Evolutionary conservation across 2,888 invertebrate genomes (phyloP), one percentile per base, ranked within the genome.

Genomic region (Drosophila anceps): DNA sequence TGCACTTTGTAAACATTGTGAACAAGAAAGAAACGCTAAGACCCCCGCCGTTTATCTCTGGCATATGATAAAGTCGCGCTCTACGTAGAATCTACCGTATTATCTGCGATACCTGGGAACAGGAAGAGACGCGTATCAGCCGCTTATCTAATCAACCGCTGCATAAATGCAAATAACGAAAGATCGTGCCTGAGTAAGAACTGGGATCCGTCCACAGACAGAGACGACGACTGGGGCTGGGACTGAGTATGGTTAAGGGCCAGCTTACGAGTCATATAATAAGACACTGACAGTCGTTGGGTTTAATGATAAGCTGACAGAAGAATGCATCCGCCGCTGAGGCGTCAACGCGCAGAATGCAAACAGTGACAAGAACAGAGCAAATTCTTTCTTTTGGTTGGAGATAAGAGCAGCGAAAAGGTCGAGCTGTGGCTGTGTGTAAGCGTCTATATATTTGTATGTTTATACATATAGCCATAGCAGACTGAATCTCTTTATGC

Each of bases 91-190:
- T 79, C 73, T 67, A 72, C 67, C 69, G 70, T 80, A 84, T 87
- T 84, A 84, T 84, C 82, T 80, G 76, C 46, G 68, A 35, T 75
- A 75, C 70, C 75, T 79, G 79, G 79, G 76, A 83, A 90, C 90
- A 89, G 90, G 88, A 89, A 89, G 90, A 88, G 90, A 87, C 79
- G 69, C 81, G 72, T 82, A 81, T 83, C 82, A 66, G 65, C 13
- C 55, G 70, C 85, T 90, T 91, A 91, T 91, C 91, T 91, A 89
- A 91, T 91, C 91, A 59, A 62, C 54, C 79, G 74, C 75, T 89
- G 86, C 83, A 84, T 84, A 87, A 89, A 91, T 91, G 91, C 90
- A 91, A 91, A 91, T 90, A 91, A 75, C 65, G 66, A 67, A 73
- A 90, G 90, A 90, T 90, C 83, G 81, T 68, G 66, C 53, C 73